Conservation (phyloP, 2,113 vertebrate species). For the Tragulus kanchil region DNA sequence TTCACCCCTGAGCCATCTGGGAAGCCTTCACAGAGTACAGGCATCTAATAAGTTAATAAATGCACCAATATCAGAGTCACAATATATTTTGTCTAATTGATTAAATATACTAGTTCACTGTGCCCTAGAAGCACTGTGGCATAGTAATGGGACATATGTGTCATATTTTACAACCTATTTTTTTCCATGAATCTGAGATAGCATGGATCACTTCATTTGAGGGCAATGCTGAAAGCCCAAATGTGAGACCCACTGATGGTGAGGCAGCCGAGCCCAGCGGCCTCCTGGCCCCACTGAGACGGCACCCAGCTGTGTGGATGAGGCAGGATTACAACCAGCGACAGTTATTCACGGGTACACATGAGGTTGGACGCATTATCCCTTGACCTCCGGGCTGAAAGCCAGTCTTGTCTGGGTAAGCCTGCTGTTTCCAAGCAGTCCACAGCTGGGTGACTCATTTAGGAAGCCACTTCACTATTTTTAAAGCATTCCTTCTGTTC, state of each 20-base stretch:
- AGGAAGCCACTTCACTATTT: slow-evolving; percentile 19
- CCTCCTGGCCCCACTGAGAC: neutral
- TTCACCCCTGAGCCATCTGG: neutral
- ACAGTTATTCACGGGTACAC: neutral
- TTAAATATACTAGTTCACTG: neutral
- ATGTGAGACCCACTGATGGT: neutral
- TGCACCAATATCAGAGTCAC: neutral
- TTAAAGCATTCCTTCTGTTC: slow-evolving; percentile 62
- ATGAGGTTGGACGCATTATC: neutral
- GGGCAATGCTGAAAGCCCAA: neutral
- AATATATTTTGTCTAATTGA: neutral
- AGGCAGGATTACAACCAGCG: accelerated
- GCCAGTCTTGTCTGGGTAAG: neutral
- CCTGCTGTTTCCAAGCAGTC: slow-evolving; percentile 53
- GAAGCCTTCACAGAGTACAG: neutral
- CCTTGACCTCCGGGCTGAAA: slow-evolving; percentile 34
- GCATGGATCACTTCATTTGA: neutral
- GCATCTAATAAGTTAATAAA: neutral
- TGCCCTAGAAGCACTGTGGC: neutral
- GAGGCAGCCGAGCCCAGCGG: neutral
- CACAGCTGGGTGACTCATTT: slow-evolving; percentile 44
- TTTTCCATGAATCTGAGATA: neutral
- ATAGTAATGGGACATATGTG: neutral
- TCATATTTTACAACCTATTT: neutral
- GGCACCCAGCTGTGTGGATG: neutral